Conservation (phyloP, 2,113 vertebrate genomes). For the Cettia cetti region DNA sequence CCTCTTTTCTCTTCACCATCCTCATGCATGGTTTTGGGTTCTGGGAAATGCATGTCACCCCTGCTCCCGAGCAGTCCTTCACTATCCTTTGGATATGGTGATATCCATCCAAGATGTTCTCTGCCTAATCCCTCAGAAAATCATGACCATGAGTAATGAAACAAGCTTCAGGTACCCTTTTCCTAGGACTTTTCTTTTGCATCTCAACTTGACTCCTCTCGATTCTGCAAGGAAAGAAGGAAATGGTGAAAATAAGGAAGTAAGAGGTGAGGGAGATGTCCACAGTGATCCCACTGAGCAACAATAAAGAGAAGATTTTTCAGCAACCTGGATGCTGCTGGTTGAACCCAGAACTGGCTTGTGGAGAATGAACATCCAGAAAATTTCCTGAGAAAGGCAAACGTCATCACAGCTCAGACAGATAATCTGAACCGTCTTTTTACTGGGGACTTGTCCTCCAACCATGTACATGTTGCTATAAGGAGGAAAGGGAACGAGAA, state of each 20-base stretch:
- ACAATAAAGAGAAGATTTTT: background rate
- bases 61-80: background rate
- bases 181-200: background rate
- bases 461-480: background rate
- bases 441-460: background rate
- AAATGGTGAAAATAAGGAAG: background rate
- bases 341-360: background rate
- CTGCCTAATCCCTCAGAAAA: background rate
- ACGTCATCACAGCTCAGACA: background rate
- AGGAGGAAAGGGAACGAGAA: background rate
- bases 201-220: background rate
- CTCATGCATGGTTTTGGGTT: rapidly evolving
- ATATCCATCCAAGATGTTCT: background rate
- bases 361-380: background rate
- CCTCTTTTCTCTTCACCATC: background rate
- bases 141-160: background rate
- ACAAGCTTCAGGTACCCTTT: background rate
- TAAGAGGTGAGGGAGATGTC: background rate
- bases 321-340: background rate
- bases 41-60: background rate
- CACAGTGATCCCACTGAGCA: background rate
- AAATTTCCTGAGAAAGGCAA: background rate
- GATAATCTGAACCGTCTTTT: background rate
- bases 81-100: background rate
- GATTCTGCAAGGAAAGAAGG: background rate